A percentile compares a stretch with the other conserved stretches of the same genome.
Evolutionary conservation across 2,113 vertebrate genomes (phyloP).

Genomic region (Aplodontia rufa): DNA sequence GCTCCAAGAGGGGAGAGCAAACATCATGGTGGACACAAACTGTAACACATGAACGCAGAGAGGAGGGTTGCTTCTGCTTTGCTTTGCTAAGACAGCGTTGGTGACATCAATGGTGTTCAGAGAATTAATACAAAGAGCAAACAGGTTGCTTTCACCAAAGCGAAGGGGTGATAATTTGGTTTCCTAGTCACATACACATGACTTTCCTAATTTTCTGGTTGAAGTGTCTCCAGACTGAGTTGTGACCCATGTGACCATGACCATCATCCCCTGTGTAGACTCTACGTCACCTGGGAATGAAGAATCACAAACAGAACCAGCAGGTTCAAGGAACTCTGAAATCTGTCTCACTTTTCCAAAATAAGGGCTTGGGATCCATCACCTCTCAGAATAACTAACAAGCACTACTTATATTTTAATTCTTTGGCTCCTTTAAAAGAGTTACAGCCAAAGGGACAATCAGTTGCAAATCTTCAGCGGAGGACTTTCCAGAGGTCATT

Average conservation of each 20-base stretch:
- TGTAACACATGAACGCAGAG: background rate
- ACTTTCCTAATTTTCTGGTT: background rate
- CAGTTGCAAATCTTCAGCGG: background rate
- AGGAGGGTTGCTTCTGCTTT: conserved; percentile 17
- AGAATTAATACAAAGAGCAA: background rate
- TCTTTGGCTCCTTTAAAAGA: background rate
- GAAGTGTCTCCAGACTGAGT: background rate
- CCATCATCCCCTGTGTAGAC: background rate
- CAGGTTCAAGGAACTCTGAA: background rate
- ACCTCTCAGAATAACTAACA: background rate
- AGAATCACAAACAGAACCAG: background rate
- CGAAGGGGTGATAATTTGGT: background rate
- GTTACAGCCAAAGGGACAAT: background rate
- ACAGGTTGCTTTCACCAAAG: background rate
- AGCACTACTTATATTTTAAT: background rate
- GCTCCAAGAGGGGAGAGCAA: background rate
- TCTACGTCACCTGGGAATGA: background rate
- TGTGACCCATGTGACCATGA: background rate
- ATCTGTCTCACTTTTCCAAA: background rate
- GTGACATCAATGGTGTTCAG: background rate
- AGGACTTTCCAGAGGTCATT: background rate
- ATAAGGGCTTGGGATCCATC: background rate
- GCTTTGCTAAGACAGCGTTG: background rate
- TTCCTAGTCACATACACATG: background rate
- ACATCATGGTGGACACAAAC: background rate